These are phyloP conservation scores for Zeus faber DNA, from an alignment of 2,113 vertebrate species.

Conservation along the genomic window DNA sequence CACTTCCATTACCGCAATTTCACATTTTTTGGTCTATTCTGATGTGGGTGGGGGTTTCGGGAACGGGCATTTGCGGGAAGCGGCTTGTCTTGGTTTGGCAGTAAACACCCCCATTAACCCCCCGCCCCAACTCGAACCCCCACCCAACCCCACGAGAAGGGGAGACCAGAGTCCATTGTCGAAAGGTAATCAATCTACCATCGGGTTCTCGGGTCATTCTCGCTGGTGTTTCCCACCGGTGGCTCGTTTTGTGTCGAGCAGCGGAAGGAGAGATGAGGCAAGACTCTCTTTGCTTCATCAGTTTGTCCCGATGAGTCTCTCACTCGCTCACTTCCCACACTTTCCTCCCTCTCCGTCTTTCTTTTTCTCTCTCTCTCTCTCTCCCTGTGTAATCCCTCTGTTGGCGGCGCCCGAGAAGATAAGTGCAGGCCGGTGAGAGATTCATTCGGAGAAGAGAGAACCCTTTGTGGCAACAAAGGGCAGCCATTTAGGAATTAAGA, in stretches of 20 bases:
- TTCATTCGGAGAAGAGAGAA: constrained; percentile 22
- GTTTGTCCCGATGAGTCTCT: constrained; percentile 10
- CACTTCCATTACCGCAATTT: neutral
- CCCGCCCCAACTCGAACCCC: no score
- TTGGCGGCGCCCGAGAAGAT: constrained; percentile 1
- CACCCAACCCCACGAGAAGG: constrained; percentile 2
- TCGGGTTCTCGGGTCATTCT: neutral
- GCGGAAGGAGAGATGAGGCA: no score
- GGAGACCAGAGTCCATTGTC: neutral
- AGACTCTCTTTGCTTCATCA: neutral
- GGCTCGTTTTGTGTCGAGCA: no score
- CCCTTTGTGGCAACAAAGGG: constrained; percentile 16
- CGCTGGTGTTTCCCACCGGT: no score
- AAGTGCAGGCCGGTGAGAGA: constrained; percentile 6
- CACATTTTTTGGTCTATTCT: constrained; percentile 3
- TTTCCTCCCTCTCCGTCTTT: neutral
- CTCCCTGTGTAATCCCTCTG: constrained; percentile 8
- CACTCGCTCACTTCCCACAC: neutral
- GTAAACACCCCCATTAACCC: neutral
- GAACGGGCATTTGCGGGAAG: constrained; percentile 20
- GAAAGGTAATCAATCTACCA: neutral
- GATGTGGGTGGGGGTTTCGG: constrained; percentile 2
- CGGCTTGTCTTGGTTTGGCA: constrained; percentile 20
- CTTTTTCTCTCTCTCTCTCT: no score
- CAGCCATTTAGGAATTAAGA: constrained; percentile 10